Base-by-base conservation (phyloP, 2,797 vertebrate species). In the Phalanger gymnotis region DNA sequence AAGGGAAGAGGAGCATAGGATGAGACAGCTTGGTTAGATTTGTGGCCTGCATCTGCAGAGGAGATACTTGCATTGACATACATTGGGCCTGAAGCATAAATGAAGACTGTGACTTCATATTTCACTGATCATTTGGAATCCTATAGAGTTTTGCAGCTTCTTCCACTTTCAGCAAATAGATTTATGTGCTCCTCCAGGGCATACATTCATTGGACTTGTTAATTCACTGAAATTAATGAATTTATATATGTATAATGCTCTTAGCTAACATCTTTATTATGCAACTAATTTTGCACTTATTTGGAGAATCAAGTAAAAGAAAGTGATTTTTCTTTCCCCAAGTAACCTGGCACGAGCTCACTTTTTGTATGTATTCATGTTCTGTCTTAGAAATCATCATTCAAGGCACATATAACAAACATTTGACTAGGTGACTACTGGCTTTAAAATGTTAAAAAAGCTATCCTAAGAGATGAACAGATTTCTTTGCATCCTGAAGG, bases 391-490 rank as follows among this genome's bases (percentile, higher is more conserved):
- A 95, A 95, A 91, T 94, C 73, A 92, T 40, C 54, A 0, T 87
- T 87, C 73, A 87, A 27, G 40, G 0, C 40, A 87, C 3, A 22
- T 40, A 10, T 27, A 11, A 27, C 3, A 87, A 87, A 87, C 25
- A 51, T 27, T 87, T 87, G 73, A 47, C 73, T 27, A 11, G 66
- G 40, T 27, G 22, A 87, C 31, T 51, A 87, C 16, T 90, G 58
- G 95, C 91, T 57, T 93, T 58, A 54, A 90, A 91, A 61, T n/a
- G 52, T 96, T 93, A 95, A 94, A 92, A 10, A 30, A 58, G 92
- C 93, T n/a, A n/a, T 92, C 40, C 47, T 61, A 90, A 96, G 6
- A 27, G 40, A 11, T 27, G 25, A 47, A 27, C 73, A 87, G 22
- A 90, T 34, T 54, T 96, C 73, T 53, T 27, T 81, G 0, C 52